These are phyloP conservation scores for Xenopus borealis DNA, from an alignment of 2,113 vertebrate species.

Conservation along the genomic window DNA sequence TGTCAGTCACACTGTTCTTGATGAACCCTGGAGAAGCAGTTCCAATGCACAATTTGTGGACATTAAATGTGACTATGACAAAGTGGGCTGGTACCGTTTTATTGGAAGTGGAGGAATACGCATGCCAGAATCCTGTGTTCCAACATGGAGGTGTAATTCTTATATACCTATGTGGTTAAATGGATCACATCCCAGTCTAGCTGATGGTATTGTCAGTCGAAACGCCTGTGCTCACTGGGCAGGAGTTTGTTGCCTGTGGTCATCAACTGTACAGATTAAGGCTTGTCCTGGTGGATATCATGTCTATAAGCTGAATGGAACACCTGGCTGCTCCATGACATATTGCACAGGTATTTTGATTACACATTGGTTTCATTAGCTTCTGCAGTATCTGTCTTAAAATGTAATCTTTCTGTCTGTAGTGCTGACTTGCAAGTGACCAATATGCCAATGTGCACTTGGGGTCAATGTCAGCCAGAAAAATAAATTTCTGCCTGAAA, in stretches of 20 bases:
- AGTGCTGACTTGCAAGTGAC: too few species aligned
- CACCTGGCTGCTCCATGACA: slow-evolving; percentile 5
- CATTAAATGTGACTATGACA: neutral
- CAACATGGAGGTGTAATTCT: slow-evolving; percentile 3
- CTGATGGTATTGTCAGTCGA: slow-evolving; percentile 36
- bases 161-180: slow-evolving; percentile 51
- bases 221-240: slow-evolving; percentile 51
- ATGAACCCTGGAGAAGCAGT: slow-evolving; percentile 48
- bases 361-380: too few species aligned
- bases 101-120: slow-evolving; percentile 47
- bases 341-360: slow-evolving; percentile 54
- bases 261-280: slow-evolving; percentile 38
- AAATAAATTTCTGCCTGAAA: too few species aligned
- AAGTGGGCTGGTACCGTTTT: slow-evolving; percentile 55
- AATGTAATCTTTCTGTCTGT: too few species aligned
- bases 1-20: slow-evolving; percentile 35
- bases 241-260: slow-evolving; percentile 52
- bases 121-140: slow-evolving; percentile 49
- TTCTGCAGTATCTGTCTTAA: too few species aligned
- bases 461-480: too few species aligned
- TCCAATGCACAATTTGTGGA: rapidly evolving
- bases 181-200: slow-evolving; percentile 26
- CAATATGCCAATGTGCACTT: too few species aligned
- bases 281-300: slow-evolving; percentile 44
- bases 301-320: slow-evolving; percentile 46